phyloP scores from a whole-genome alignment of 2,888 invertebrate species.

The Eledone cirrhosa region DNA sequence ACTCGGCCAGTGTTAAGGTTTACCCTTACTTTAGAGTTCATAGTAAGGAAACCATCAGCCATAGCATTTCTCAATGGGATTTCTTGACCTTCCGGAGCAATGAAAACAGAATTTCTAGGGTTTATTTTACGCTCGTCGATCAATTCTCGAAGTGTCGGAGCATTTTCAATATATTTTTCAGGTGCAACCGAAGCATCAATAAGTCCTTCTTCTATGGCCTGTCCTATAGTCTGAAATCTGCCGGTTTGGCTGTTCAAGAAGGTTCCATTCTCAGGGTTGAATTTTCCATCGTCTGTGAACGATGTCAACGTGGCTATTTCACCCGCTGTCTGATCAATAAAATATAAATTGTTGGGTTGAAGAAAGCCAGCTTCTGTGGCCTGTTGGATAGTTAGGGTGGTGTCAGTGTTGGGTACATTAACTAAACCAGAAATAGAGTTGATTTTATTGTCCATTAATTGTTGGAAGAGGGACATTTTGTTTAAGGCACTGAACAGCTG shows the following conservation, averaged over 20 bases:
- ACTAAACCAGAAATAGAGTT: constrained; percentile 68
- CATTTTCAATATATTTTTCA: constrained; percentile 54
- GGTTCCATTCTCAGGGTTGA: constrained; percentile 73
- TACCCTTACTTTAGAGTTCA: constrained; percentile 74
- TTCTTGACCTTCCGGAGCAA: constrained; percentile 69
- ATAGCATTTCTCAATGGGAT: constrained; percentile 72
- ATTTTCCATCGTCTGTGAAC: constrained; percentile 62
- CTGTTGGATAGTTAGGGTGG: constrained; percentile 75
- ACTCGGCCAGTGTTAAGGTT: constrained; percentile 56
- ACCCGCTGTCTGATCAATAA: constrained; percentile 59
- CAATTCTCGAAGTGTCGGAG: constrained; percentile 53
- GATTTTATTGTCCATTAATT: constrained; percentile 63
- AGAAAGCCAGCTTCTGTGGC: constrained; percentile 75
- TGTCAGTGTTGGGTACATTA: constrained; percentile 62
- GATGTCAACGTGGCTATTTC: constrained; percentile 56
- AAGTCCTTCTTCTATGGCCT: constrained; percentile 83
- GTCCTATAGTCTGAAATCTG: constrained; percentile 71
- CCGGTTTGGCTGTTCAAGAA: constrained; percentile 75
- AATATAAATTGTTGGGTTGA: constrained; percentile 56
- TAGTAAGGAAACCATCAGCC: constrained; percentile 76
- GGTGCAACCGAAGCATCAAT: constrained; percentile 54
- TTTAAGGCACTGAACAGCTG: constrained; percentile 60
- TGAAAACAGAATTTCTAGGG: constrained; percentile 52
- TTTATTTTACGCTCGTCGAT: constrained; percentile 57
- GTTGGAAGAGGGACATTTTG: constrained; percentile 63